phyloP scores from a whole-genome alignment of 2,113 vertebrate species.

The Osmerus eperlanus region DNA sequence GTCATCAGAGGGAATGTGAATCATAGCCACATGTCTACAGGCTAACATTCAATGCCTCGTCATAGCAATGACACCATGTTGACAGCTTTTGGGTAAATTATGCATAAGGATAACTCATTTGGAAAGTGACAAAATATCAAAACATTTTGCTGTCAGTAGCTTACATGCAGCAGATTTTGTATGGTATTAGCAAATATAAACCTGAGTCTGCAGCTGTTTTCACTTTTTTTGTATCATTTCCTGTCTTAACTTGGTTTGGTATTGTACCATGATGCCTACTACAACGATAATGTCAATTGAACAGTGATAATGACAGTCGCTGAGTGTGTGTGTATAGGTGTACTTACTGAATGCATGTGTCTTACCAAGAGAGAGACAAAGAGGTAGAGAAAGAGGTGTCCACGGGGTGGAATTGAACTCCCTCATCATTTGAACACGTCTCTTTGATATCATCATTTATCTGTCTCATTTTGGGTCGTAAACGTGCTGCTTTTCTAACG shows the following conservation, averaged over 20 bases:
- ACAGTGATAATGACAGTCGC: neutral
- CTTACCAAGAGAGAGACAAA: neutral
- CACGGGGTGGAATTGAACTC: no score
- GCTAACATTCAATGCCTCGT: constrained; percentile 31
- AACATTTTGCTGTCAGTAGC: neutral
- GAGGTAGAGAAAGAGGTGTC: no score
- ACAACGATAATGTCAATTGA: neutral
- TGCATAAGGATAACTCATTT: neutral
- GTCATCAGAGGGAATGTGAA: constrained; percentile 54
- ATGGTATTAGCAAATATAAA: neutral
- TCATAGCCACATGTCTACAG: constrained; percentile 52
- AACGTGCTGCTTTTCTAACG: neutral
- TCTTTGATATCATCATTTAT: neutral
- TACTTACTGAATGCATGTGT: neutral
- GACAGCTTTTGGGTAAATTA: constrained; percentile 29
- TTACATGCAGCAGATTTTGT: neutral
- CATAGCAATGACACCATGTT: constrained; percentile 32
- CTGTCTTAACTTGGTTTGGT: neutral
- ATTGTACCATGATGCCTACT: neutral
- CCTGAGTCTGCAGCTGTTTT: neutral
- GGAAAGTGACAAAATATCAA: neutral
- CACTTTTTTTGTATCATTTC: neutral
- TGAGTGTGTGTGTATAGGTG: neutral
- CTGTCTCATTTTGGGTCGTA: constrained; percentile 1
- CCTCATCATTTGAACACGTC: neutral